phyloP scores from a whole-genome alignment of 2,888 invertebrate genomes.

The Parthenolecanium corni region DNA sequence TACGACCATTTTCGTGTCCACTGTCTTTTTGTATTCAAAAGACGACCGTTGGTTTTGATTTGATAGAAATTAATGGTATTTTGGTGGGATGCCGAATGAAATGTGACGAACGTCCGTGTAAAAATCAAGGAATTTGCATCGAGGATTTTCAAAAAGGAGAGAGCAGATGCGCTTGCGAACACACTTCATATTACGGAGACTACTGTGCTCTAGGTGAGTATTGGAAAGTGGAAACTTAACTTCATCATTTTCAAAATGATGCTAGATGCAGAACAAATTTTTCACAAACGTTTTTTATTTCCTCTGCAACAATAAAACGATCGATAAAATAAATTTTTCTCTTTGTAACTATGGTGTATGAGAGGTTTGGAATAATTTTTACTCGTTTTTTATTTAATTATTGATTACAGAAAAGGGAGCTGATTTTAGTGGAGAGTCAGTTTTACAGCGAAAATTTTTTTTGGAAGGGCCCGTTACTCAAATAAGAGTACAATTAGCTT shows the following conservation, averaged over 20 bases:
- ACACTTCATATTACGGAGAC: constrained; percentile 81
- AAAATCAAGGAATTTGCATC: constrained; percentile 74
- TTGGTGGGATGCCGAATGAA: constrained; percentile 76
- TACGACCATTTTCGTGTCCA: no score
- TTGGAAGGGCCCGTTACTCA: constrained; percentile 56
- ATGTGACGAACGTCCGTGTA: constrained; percentile 76
- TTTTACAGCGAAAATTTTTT: constrained; percentile 64
- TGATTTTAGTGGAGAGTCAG: constrained; percentile 76
- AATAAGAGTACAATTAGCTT: constrained; percentile 74
- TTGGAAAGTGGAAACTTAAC: neutral
- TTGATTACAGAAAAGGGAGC: constrained; percentile 61
- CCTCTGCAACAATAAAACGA: constrained; percentile 7
- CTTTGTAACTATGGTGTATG: no score
- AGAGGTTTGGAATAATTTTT: no score
- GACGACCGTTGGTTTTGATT: neutral
- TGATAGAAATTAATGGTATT: constrained; percentile 53
- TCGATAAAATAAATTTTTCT: no score
- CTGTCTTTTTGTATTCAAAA: neutral
- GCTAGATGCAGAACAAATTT: no score
- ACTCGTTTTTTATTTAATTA: neutral
- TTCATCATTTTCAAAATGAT: neutral
- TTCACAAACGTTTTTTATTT: no score
- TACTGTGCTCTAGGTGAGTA: constrained; percentile 58
- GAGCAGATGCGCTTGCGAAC: constrained; percentile 76
- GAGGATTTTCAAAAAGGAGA: constrained; percentile 79